phyloP scores from a whole-genome alignment of 2,797 vertebrate genomes.

The Enteromius radiatus region DNA sequence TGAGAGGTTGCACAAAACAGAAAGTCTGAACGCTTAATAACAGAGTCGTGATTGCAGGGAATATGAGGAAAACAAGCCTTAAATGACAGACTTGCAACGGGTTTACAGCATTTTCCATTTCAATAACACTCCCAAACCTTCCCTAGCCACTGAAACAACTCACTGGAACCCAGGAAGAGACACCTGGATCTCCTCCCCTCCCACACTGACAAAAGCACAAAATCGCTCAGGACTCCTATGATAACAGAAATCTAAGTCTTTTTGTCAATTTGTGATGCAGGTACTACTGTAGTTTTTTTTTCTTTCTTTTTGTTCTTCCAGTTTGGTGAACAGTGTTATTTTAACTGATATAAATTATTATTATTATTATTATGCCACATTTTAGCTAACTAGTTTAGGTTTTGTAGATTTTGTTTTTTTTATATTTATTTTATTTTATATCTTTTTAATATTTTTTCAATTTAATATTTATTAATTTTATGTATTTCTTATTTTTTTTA shows the following conservation, averaged over 20 bases:
- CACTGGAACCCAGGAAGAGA: not conserved
- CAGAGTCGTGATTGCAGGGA: conserved; percentile 5
- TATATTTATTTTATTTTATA: not conserved
- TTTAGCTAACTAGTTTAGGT: not conserved
- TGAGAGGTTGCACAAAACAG: conserved; percentile 29
- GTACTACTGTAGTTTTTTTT: not conserved
- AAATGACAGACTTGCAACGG: not conserved
- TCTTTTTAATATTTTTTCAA: not conserved
- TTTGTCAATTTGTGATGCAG: not conserved
- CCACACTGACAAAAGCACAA: conserved; percentile 33
- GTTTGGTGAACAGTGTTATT: not conserved
- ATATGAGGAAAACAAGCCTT: conserved; percentile 19
- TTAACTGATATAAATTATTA: not conserved
- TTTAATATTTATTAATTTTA: not conserved
- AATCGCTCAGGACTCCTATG: conserved; percentile 5
- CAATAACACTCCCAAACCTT: conserved; percentile 35
- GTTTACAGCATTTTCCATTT: conserved; percentile 51
- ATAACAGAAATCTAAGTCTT: not conserved
- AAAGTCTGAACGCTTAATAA: conserved; percentile 28
- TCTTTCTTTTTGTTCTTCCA: not conserved
- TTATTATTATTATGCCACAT: not conserved
- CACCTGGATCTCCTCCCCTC: conserved; percentile 32
- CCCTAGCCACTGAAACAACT: not conserved
- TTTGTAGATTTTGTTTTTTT: not conserved
- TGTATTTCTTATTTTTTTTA: too few relatives aligned